These are phyloP conservation scores for Dynastes tityus DNA, from an alignment of 2,888 invertebrate species.

Conservation along the genomic window DNA sequence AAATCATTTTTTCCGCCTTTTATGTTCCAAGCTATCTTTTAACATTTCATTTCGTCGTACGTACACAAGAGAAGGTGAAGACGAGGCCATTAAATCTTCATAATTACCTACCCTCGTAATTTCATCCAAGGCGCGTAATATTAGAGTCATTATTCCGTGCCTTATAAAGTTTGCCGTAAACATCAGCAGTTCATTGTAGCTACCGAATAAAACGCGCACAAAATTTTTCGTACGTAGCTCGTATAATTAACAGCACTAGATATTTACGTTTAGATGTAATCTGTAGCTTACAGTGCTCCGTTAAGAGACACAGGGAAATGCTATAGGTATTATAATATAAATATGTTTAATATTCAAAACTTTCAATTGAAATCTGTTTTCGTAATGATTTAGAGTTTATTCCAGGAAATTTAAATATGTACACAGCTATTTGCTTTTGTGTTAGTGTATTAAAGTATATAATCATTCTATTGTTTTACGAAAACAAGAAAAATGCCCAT, in stretches of 20 bases:
- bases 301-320: neutral
- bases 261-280: constrained; percentile 4
- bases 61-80: neutral
- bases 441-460: no score
- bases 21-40: neutral
- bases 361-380: no score
- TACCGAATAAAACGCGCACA: neutral
- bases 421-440: no score
- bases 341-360: no score
- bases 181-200: neutral
- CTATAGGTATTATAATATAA: no score
- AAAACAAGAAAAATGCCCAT: no score
- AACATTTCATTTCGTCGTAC: constrained; percentile 1
- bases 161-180: neutral
- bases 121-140: constrained; percentile 6
- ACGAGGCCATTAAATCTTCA: neutral
- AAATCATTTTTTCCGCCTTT: no score
- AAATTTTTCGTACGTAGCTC: neutral
- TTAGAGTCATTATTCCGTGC: neutral
- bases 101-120: constrained; percentile 14
- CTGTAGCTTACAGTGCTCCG: neutral
- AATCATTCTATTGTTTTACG: no score
- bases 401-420: no score
- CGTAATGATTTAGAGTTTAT: no score
- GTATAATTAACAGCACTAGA: constrained; percentile 4